Conservation (phyloP, 2,113 vertebrate genomes). For the Cyphotilapia sp. region DNA sequence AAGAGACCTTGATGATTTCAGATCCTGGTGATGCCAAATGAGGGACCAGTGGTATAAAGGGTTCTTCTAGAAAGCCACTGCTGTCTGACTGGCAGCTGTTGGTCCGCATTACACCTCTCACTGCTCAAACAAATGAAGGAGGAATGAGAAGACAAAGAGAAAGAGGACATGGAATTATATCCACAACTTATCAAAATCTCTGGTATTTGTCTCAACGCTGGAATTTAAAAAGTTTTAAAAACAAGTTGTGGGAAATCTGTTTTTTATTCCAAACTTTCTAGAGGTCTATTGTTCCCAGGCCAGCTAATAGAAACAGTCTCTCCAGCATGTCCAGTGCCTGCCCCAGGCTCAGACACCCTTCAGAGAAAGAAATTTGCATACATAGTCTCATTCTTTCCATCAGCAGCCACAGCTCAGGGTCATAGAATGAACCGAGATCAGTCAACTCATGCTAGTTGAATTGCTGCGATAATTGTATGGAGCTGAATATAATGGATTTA, state of each 20-base stretch:
- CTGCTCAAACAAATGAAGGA: neutral
- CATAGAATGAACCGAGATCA: neutral
- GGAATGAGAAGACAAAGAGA: neutral
- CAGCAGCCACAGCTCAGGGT: neutral
- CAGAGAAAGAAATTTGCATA: neutral
- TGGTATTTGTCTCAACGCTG: neutral
- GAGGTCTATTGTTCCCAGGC: rapidly evolving
- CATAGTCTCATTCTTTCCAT: neutral
- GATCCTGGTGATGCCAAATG: slow-evolving; percentile 41
- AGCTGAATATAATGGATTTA: neutral
- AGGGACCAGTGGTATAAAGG: slow-evolving; percentile 35
- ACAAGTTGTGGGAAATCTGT: neutral
- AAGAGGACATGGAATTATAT: neutral
- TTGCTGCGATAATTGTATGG: neutral
- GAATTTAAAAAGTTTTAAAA: neutral
- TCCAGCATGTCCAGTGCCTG: neutral
- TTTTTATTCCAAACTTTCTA: neutral
- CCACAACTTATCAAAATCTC: neutral
- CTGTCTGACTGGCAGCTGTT: slow-evolving; percentile 82
- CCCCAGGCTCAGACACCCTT: neutral
- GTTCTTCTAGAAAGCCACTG: slow-evolving; percentile 79
- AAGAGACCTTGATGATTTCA: slow-evolving; percentile 50
- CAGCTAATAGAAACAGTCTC: neutral
- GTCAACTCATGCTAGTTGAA: neutral
- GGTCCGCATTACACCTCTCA: slow-evolving; percentile 41